A percentile compares a stretch with the other conserved stretches of the same genome.
Conservation (phyloP, 2,113 vertebrate genomes). For the Phycodurus eques region DNA sequence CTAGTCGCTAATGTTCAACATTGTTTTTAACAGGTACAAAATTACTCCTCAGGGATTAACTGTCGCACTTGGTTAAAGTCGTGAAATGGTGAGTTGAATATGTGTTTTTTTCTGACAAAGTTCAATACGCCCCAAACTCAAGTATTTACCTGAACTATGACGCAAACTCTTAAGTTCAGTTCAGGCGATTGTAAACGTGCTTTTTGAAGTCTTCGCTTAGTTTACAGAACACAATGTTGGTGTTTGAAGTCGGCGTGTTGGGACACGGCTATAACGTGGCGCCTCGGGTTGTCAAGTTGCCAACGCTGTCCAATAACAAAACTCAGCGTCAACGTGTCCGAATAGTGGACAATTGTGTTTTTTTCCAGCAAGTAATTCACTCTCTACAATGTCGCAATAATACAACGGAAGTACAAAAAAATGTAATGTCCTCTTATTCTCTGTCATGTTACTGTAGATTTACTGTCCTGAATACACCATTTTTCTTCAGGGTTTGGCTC, state of each 20-base stretch:
- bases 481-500: background rate
- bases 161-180: background rate
- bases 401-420: background rate
- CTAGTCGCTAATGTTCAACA: slow-evolving; percentile 9
- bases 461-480: background rate
- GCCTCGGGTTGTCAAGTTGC: slow-evolving; percentile 41
- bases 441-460: background rate
- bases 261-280: slow-evolving; percentile 59
- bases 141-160: background rate
- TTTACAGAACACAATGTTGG: background rate
- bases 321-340: background rate
- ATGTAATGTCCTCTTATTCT: background rate
- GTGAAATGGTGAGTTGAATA: slow-evolving; percentile 56
- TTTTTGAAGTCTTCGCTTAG: background rate
- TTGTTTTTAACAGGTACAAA: slow-evolving; percentile 1
- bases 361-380: background rate
- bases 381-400: background rate
- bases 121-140: slow-evolving; percentile 12
- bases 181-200: background rate
- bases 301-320: slow-evolving; percentile 21
- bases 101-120: slow-evolving; percentile 40
- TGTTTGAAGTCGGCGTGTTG: background rate
- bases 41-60: background rate
- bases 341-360: background rate
- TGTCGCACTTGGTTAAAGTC: background rate